Evolutionary conservation across 2,888 invertebrate genomes (phyloP), one percentile per base, ranked within the genome.

Genomic region (Tineola bisselliella): DNA sequence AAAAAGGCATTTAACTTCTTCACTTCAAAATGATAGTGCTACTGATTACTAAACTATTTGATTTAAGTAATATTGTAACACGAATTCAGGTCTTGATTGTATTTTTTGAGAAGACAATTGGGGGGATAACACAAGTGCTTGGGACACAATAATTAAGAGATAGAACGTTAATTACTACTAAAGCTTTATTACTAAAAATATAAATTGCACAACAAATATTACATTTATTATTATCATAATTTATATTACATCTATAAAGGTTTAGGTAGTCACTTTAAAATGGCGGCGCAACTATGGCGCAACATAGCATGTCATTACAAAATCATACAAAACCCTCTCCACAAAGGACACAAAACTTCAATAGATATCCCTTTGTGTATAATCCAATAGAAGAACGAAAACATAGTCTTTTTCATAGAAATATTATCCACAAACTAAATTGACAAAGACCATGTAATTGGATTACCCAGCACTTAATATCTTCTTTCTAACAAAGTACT

Each of bases 361-460:
- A 81, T 77, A 80, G 79, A 77, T 77, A 76, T 72, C 75, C 69
- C 72, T 73, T 61, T 76, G 74, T 80, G 84, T 67, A 81, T 83
- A 80, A 74, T 76, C 75, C 61, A 57, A 58, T 61, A 78, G 72
- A 75, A 74, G 68, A 68, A 71, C 72, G 74, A 76, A 77, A 81
- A 81, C 78, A 84, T 79, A 76, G 72, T 70, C 68, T 74, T 70
- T 60, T 81, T 75, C 72, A 79, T 79, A 78, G 84, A 84, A 86
- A 87, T 75, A 84, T 84, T 86, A 86, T 86, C 81, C 84, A 81
- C 80, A 83, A 84, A 84, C 82, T 75, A 81, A 79, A 75, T 78
- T 79, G 76, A 84, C 84, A 87, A 87, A 81, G 82, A 77, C 75
- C 73, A 69, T 76, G 84, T 80, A 84, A 87, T 86, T 84, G 86